Evolutionary conservation across 1,140 invertebrate genomes (phyloP), one percentile per base, ranked within the genome.

Genomic region (Andricus grossulariae): DNA sequence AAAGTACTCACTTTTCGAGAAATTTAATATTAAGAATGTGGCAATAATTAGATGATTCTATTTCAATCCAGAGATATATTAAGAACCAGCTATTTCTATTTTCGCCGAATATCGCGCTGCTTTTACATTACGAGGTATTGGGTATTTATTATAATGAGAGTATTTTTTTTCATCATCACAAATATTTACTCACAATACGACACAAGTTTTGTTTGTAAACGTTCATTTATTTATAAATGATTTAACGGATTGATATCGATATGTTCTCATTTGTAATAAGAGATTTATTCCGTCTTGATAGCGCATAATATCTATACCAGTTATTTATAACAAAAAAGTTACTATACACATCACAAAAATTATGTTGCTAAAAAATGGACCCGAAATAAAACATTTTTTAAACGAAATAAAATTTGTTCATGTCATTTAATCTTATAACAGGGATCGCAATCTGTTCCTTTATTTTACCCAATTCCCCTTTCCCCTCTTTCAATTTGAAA

Each of bases 1-100:
- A 39, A 32, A 16, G 39, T 39, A 39, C 15, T 16, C 3, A 66
- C 15, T 10, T 66, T 15, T 66, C 25, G 21, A 66, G 16, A 66
- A 66, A 66, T n/a, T 66, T 66, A 39, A 39, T 66, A 66, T 66
- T 60, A 66, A 39, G 21, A 39, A 66, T 16, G 21, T 66, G 60
- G 60, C 60, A 66, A 66, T 66, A 66, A 66, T 45, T 66, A 66
- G 60, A 66, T 7, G 32, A 45, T n/a, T 39, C 60, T 39, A 45
- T 45, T 45, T 45, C 39, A 66, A 45, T 32, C 21, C 25, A 60
- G n/a, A 54, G 19, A 18, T 15, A 15, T 60, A 57, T 57, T 11
- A 11, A 45, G 7, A 45, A 45, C 39, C 0, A 45, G 39, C 10
- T 45, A 45, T 45, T 45, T 45, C 39, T 45, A 45, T 45, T 45